Evolutionary conservation across 2,888 invertebrate species (phyloP), one percentile per base, ranked within the genome.

Genomic region (Drosophila mulleri): DNA sequence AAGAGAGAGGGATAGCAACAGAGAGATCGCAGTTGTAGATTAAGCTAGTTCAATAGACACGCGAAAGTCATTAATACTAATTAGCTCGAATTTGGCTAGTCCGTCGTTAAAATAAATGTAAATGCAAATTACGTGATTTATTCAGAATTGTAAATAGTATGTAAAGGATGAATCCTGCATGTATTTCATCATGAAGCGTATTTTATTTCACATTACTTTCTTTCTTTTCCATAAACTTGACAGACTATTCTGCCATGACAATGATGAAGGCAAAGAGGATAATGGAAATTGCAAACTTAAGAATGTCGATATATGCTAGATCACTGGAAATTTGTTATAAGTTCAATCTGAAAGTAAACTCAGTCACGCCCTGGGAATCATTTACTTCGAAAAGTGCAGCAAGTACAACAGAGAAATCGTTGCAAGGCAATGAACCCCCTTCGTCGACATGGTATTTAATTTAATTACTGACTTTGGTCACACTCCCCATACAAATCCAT

Each of bases 31-130:
- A 32, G 11, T 32, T 20, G 32, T 23, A 32, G 32, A 44, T 35
- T 23, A 20, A 44, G 44, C 11, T 16, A 26, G 18, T 37, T 23
- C 11, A 37, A 53, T 23, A 37, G 23, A 14, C 50, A 50, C 32
- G 35, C 50, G 32, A 50, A 50, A n/a, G n/a, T n/a, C n/a, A n/a
- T n/a, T n/a, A n/a, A n/a, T n/a, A 50, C 50, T 35, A 50, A 50
- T 50, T 50, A 20, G 18, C 18, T 18, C 3, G 12, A 48, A 29
- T 8, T 48, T n/a, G 12, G 29, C 26, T 6, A 18, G 29, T 11
- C 11, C 6, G 11, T 6, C 29, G 18, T 32, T 32, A 50, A 32
- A 50, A 18, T 50, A 32, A 12, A 50, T 18, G 18, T 14, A 32
- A 18, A 50, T 50, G 50, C 3, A 26, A 47, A 45, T 45, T 7